Base-by-base conservation (phyloP, 2,888 invertebrate species). In the Bimastos eiseni region DNA sequence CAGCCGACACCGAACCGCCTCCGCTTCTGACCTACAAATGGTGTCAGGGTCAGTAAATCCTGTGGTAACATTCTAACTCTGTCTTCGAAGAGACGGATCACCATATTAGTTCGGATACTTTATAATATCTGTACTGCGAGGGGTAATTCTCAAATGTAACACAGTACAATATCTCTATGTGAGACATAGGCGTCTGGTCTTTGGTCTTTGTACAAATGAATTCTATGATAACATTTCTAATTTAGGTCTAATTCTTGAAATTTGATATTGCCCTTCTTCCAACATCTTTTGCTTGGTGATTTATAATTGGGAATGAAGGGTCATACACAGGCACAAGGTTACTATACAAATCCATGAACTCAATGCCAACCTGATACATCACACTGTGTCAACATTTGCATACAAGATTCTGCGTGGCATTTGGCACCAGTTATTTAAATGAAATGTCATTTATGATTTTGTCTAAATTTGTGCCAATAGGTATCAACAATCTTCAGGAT, bases 311-410 rank as follows among this genome's bases (percentile, higher is more conserved):
- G n/a, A n/a, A n/a, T 70, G 70, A n/a, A 70, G 30, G 30, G 95
- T 99, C 99, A 95, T 99, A 99, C 0, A 99, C 99, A 0, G 99
- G 99, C 92, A 99, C 98, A 92, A 99, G 95, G 94, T 99, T 99
- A 91, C 98, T 99, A 96, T 99, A 99, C 91, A 99, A 96, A 95
- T 99, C 99, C 99, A 99, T 99, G 95, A 99, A 99, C 95, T 99
- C 99, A 94, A 55, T 30, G 24, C 4, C 5, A 5, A 30, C 24
- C 3, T 11, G 24, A 55, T 44, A 55, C 4, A 24, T 30, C 8
- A n/a, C 70, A 70, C 30, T 70, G 70, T n/a, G n/a, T 70, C n/a
- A n/a, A 70, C 8, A 70, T 70, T n/a, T n/a, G 3, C 3, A 55
- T 55, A 30, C 30, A n/a, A n/a, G n/a, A n/a, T n/a, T n/a, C n/a